Evolutionary conservation across 1,140 invertebrate species (phyloP).

Genomic region (Caenorhabditis latens): DNA sequence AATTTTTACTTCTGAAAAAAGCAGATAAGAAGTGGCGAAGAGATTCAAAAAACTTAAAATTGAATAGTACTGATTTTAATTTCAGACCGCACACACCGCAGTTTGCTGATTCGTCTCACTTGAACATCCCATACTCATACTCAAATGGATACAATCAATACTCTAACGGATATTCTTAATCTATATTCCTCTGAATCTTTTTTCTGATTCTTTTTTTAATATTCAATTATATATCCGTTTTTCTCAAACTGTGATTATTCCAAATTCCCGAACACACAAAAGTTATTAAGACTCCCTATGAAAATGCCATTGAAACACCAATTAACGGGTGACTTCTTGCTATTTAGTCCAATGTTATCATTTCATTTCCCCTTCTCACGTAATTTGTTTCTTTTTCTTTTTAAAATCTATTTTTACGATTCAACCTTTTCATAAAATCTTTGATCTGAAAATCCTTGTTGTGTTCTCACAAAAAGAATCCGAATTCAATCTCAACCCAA

Average conservation of each 20-base stretch:
- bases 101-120: background rate
- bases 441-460: background rate
- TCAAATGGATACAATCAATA: background rate
- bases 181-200: background rate
- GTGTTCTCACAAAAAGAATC: background rate
- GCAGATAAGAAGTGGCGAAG: too few relatives aligned
- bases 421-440: slow-evolving; percentile 17
- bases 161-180: slow-evolving; percentile 15
- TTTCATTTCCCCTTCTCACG: background rate
- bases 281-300: background rate
- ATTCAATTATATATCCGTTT: slow-evolving; percentile 1
- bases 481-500: background rate
- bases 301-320: slow-evolving; percentile 45
- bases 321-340: background rate
- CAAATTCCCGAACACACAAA: background rate
- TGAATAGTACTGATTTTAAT: too few relatives aligned
- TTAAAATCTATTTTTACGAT: background rate
- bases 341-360: background rate
- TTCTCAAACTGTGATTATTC: slow-evolving; percentile 43
- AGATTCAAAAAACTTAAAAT: background rate
- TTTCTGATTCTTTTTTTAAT: background rate
- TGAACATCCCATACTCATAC: background rate
- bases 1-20: too few relatives aligned
- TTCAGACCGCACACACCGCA: slow-evolving; percentile 32
- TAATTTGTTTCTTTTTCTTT: background rate